These are phyloP conservation scores for Pseudomyrmex cubaensis DNA, from an alignment of 1,140 invertebrate genomes.

Conservation along the genomic window DNA sequence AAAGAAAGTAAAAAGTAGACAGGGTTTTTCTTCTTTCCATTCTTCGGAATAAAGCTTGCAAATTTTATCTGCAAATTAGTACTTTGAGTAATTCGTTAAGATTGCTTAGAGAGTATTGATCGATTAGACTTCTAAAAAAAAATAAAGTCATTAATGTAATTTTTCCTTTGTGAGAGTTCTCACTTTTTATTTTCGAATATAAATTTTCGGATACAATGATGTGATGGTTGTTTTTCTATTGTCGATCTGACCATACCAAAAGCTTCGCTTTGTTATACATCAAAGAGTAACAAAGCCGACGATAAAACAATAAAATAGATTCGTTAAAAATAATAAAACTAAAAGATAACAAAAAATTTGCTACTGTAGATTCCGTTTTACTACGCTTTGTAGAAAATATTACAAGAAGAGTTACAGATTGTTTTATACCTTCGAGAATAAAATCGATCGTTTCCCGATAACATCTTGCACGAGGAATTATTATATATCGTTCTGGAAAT, in stretches of 20 bases:
- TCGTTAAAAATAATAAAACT: too few relatives aligned
- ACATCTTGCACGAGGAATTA: background rate
- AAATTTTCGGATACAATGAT: background rate
- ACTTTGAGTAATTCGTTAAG: background rate
- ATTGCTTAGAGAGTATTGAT: slow-evolving; percentile 26
- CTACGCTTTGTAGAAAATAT: background rate
- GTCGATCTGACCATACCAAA: background rate
- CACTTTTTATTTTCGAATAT: background rate
- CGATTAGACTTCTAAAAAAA: background rate
- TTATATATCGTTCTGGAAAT: background rate
- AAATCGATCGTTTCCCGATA: slow-evolving; percentile 13
- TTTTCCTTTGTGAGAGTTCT: background rate
- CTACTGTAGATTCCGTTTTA: too few relatives aligned
- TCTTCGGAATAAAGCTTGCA: too few relatives aligned
- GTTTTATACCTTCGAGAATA: background rate
- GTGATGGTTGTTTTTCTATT: background rate
- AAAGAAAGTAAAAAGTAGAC: background rate
- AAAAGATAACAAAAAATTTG: background rate
- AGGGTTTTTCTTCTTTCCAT: background rate
- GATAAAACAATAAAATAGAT: slow-evolving; percentile 2
- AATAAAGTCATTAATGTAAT: slow-evolving; percentile 28
- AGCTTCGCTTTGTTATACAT: slow-evolving; percentile 74
- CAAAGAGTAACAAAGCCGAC: slow-evolving; percentile 45
- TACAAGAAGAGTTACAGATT: background rate
- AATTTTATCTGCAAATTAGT: slow-evolving; percentile 12